These are phyloP conservation scores for Ianthella basta DNA, from an alignment of 37 sponge, comb jelly and placozoan species.

Conservation along the genomic window DNA sequence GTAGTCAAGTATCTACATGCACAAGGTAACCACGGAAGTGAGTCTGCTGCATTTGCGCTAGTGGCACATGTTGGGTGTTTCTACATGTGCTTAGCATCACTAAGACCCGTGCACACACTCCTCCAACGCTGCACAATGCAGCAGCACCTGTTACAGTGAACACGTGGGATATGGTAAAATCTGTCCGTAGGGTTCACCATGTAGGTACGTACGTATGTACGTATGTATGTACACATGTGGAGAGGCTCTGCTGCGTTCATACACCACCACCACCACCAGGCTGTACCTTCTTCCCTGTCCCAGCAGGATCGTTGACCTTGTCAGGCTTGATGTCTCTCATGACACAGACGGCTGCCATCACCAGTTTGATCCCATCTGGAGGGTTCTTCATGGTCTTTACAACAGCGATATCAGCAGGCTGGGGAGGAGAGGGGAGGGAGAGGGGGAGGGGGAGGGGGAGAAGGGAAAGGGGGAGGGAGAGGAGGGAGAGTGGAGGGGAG, in stretches of 20 bases:
- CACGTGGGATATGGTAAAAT: too few species aligned
- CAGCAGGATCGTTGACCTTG: constrained; percentile 94
- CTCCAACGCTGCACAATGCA: too few species aligned
- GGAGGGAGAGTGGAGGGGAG: too few species aligned
- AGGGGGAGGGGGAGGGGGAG: background rate
- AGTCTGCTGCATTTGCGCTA: too few species aligned
- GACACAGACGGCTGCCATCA: constrained; percentile 98
- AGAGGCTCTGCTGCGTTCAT: background rate
- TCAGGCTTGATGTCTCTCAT: constrained; percentile 98
- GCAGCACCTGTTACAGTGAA: too few species aligned
- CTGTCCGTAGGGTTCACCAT: too few species aligned
- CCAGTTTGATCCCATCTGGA: constrained; percentile 97
- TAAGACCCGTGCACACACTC: too few species aligned
- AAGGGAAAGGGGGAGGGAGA: background rate
- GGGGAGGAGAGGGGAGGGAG: too few species aligned
- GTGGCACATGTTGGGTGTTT: background rate
- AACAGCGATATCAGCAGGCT: constrained; percentile 95
- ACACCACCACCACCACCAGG: background rate
- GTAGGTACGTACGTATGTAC: background rate
- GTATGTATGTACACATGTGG: background rate
- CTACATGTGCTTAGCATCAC: background rate
- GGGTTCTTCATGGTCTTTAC: constrained; percentile 97
- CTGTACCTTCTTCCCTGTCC: constrained; percentile 73
- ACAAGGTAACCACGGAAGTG: constrained; percentile 20
- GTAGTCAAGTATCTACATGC: constrained; percentile 88